Conservation (phyloP, 2,888 invertebrate genomes). For the Dasysyrphus tricinctus region DNA sequence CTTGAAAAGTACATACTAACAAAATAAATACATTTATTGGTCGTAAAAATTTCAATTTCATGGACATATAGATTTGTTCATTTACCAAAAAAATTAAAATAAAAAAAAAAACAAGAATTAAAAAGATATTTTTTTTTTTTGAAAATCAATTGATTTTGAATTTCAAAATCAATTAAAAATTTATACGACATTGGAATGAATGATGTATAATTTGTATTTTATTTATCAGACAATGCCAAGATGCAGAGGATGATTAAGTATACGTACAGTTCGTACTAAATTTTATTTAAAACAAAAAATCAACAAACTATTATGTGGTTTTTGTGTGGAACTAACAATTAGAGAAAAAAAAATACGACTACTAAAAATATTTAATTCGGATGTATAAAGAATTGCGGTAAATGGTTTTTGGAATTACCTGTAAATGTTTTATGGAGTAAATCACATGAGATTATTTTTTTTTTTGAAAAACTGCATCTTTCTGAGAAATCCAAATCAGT, state of each 20-base stretch:
- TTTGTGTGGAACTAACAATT: not conserved
- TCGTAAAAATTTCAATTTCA: conserved; percentile 37
- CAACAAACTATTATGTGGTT: conserved; percentile 16
- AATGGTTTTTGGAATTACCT: conserved; percentile 13
- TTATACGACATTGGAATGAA: conserved; percentile 9
- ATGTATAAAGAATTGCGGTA: not conserved
- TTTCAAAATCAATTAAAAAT: conserved; percentile 29
- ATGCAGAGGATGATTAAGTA: not conserved
- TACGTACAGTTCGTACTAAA: too few species aligned
- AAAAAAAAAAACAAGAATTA: not conserved
- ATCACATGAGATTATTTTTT: conserved; percentile 11
- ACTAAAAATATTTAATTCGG: conserved; percentile 7
- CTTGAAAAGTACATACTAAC: conserved; percentile 1
- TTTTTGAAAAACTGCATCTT: not conserved
- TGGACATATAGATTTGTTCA: conserved; percentile 9
- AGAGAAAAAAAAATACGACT: not conserved
- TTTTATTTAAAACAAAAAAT: not conserved
- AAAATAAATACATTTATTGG: not conserved
- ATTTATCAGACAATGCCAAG: conserved; percentile 15
- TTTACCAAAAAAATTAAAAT: not conserved
- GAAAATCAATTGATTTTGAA: conserved; percentile 18
- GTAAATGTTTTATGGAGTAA: conserved; percentile 4
- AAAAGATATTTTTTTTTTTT: not conserved
- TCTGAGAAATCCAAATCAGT: not conserved
- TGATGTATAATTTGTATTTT: not conserved